phyloP scores from a whole-genome alignment of 1,140 invertebrate species.

The Ctenoplectra terminalis region DNA sequence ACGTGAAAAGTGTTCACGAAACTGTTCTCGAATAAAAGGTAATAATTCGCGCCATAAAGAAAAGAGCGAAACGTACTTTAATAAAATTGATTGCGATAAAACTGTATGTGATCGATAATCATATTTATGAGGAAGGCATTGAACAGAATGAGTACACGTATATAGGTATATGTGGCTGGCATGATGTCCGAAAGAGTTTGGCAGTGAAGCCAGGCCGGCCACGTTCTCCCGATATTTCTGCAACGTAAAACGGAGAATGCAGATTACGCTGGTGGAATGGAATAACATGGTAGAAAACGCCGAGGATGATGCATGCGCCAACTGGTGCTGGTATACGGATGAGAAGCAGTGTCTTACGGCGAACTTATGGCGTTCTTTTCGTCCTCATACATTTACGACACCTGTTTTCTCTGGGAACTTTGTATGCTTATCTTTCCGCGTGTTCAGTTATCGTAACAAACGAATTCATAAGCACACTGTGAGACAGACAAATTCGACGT shows the following conservation, averaged over 20 bases:
- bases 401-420: background rate
- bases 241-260: constrained; percentile 68
- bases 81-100: constrained; percentile 1
- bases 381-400: constrained; percentile 41
- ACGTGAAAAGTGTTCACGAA: background rate
- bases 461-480: background rate
- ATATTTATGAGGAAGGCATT: constrained; percentile 35
- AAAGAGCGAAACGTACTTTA: background rate
- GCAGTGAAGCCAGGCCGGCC: constrained; percentile 59
- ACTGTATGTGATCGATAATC: constrained; percentile 49
- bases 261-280: constrained; percentile 69
- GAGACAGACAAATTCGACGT: background rate
- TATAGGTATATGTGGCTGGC: background rate
- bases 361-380: constrained; percentile 44
- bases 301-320: constrained; percentile 70
- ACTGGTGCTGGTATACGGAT: constrained; percentile 67
- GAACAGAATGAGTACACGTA: background rate
- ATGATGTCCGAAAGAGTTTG: constrained; percentile 66
- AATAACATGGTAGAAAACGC: constrained; percentile 69
- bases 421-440: background rate
- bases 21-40: background rate
- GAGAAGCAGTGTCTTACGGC: constrained; percentile 65
- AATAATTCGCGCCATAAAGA: background rate
- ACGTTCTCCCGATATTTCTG: constrained; percentile 73
- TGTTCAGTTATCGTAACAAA: background rate